These are phyloP conservation scores for Centropristis striata DNA, from an alignment of 2,113 vertebrate genomes.

Conservation along the genomic window DNA sequence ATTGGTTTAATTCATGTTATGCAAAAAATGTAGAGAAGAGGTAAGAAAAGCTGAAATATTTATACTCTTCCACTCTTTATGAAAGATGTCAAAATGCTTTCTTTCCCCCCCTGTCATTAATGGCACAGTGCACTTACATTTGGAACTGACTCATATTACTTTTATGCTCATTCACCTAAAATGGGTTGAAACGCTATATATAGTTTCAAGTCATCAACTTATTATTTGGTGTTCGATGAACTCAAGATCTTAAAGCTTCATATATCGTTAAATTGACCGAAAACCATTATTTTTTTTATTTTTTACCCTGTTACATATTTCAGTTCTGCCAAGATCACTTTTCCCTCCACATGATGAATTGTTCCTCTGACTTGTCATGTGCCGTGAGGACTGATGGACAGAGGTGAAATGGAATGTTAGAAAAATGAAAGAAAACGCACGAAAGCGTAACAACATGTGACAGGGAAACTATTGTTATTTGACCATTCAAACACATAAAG, in stretches of 20 bases:
- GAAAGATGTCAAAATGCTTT: too few species aligned
- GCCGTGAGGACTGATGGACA: not conserved
- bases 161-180: slow-evolving; percentile 1
- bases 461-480: not conserved
- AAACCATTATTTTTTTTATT: not conserved
- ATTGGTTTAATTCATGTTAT: too few species aligned
- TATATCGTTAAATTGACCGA: too few species aligned
- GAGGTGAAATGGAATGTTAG: not conserved
- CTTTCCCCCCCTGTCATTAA: not conserved
- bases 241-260: not conserved
- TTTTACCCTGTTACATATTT: not conserved
- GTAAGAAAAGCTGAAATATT: too few species aligned
- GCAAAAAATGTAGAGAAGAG: too few species aligned
- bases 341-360: slow-evolving; percentile 10
- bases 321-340: slow-evolving; percentile 6
- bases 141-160: not conserved
- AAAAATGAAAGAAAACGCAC: slow-evolving; percentile 2
- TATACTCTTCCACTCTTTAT: not conserved
- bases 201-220: not conserved
- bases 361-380: not conserved
- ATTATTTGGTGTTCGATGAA: not conserved
- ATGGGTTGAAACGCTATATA: not conserved
- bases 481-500: not conserved
- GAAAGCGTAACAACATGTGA: not conserved
- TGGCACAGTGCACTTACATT: not conserved